These are phyloP conservation scores for Pegoplata infirma DNA, from an alignment of 2,888 invertebrate species.

Conservation along the genomic window DNA sequence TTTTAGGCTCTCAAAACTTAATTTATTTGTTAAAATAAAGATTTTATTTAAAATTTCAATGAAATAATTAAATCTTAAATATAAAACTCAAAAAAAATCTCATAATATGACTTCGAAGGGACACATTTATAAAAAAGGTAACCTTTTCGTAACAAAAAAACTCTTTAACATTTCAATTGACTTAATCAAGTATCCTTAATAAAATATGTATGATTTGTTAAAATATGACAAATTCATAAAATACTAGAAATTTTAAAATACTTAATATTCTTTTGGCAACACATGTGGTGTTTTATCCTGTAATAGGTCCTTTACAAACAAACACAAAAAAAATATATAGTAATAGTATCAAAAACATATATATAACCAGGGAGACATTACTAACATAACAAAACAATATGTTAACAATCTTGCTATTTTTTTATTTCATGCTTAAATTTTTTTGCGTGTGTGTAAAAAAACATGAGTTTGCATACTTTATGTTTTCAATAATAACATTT, in stretches of 20 bases:
- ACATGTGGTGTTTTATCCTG: not conserved
- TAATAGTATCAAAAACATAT: not conserved
- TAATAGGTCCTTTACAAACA: not conserved
- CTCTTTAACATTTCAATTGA: slow-evolving; percentile 12
- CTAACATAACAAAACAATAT: slow-evolving; percentile 1
- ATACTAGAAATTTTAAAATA: not conserved
- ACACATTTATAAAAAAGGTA: too few species aligned
- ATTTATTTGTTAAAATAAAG: too few species aligned
- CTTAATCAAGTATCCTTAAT: not conserved
- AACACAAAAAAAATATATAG: not conserved
- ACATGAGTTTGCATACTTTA: slow-evolving; percentile 30
- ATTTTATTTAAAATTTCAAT: too few species aligned
- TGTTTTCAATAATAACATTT: slow-evolving; percentile 47
- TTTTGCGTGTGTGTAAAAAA: not conserved
- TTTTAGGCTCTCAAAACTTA: too few species aligned
- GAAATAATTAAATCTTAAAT: too few species aligned
- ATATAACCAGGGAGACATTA: not conserved
- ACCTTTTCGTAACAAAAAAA: too few species aligned
- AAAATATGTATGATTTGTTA: not conserved
- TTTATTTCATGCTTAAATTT: not conserved
- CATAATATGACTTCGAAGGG: too few species aligned
- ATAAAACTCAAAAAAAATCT: too few species aligned
- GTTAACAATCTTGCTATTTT: slow-evolving; percentile 13
- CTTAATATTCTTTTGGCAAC: slow-evolving; percentile 23
- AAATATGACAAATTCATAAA: not conserved